phyloP scores from a whole-genome alignment of 2,113 vertebrate species.

The Siniperca chuatsi region DNA sequence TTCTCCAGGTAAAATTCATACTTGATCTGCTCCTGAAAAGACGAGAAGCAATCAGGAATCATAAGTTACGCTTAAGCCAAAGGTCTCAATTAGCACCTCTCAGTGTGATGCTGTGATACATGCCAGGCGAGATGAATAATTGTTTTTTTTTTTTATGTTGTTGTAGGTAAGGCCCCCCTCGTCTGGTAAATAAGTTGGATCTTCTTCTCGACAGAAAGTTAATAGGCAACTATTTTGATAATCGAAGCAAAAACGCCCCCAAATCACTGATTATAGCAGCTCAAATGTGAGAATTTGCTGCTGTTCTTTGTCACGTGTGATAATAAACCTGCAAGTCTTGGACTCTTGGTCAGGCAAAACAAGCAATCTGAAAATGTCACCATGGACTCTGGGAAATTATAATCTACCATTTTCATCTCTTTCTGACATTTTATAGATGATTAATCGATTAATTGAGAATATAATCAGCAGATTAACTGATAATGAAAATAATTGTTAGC shows the following conservation, averaged over 20 bases:
- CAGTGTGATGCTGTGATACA: not conserved
- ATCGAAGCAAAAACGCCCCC: not conserved
- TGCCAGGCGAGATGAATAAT: not conserved
- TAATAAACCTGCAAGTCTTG: not conserved
- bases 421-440: too few species aligned
- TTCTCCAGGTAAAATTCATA: not conserved
- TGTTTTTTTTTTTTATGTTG: not conserved
- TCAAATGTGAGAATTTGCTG: not conserved
- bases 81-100: not conserved
- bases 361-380: not conserved
- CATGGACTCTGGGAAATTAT: too few species aligned
- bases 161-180: not conserved
- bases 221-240: not conserved
- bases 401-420: not conserved
- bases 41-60: not conserved
- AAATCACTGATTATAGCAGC: not conserved
- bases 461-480: not conserved
- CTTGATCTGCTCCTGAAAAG: not conserved
- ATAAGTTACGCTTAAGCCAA: not conserved
- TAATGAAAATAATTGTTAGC: too few species aligned
- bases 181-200: not conserved
- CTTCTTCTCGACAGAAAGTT: not conserved
- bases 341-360: not conserved
- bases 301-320: not conserved
- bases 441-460: not conserved